Evolutionary conservation across 2,113 vertebrate species (phyloP), one percentile per base, ranked within the genome.

Genomic region (Ovis canadensis): DNA sequence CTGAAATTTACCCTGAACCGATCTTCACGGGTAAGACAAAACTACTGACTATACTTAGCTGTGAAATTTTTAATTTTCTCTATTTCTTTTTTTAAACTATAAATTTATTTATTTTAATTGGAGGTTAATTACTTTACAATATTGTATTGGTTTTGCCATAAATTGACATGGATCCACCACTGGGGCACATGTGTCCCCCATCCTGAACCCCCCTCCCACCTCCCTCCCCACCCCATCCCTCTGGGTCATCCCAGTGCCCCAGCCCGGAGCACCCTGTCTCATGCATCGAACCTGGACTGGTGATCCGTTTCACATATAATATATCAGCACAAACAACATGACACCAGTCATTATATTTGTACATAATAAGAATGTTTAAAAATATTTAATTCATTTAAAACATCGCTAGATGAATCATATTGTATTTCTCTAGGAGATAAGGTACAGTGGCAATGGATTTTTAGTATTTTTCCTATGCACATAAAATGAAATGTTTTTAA

Each of bases 341-440:
- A 80, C 31, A 78, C 40, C 36, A n/a, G 54, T 89, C 25, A 54
- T 23, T 82, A 59, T 52, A 55, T 95, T 95, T 97, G 59, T 33
- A 83, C 77, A 90, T 62, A 62, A 45, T 29, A 80, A 64, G 11
- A 80, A 89, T 57, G 16, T 29, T 74, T 15, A 33, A 83, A 89
- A 78, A 33, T 43, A 3, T 19, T 71, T 89, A 89, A n/a, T 60
- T 77, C 62, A 62, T 36, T 55, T 88, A 85, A 94, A 78, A 64
- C 50, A 15, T 71, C 52, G 50, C 86, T 94, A 80, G 40, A 90
- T 27, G 64, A 71, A 21, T 67, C 74, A 89, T 33, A 81, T 2
- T 9, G 40, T 27, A 14, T 67, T 93, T 78, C 17, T 94, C 55
- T 71, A 93, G 48, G 45, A 87, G 50, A 33, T 87, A 62, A 95